Evolutionary conservation across 2,888 invertebrate species (phyloP).

Genomic region (Cyaniris semiargus): DNA sequence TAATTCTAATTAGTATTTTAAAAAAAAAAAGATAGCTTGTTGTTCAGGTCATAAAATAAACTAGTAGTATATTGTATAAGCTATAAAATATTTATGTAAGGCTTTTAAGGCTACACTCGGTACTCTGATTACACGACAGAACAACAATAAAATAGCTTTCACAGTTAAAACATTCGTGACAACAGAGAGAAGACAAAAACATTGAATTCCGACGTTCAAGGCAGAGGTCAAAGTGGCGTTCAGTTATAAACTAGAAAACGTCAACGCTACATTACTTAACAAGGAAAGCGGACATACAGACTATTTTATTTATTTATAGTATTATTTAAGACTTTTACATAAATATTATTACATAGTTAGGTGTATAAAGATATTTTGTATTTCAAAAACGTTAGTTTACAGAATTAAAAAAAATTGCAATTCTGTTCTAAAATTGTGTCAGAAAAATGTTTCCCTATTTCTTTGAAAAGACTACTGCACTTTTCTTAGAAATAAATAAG

Average conservation of each 20-base stretch:
- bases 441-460: no score
- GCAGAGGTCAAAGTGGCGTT: constrained; percentile 40
- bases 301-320: neutral
- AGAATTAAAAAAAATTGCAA: no score
- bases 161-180: constrained; percentile 41
- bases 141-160: constrained; percentile 39
- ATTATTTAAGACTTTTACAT: neutral
- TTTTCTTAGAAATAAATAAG: no score
- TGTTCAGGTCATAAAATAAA: neutral
- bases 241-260: constrained; percentile 34
- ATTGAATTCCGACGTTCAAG: constrained; percentile 36
- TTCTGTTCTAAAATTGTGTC: no score
- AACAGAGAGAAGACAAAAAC: constrained; percentile 39
- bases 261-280: constrained; percentile 33
- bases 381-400: no score
- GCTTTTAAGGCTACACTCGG: constrained; percentile 11
- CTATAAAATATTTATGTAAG: constrained; percentile 5
- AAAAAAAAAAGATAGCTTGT: no score
- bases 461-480: no score
- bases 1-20: no score
- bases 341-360: no score
- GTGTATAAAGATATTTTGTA: no score
- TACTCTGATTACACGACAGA: constrained; percentile 37
- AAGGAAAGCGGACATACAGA: constrained; percentile 28
- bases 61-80: neutral